A percentile compares a stretch with the other conserved stretches of the same genome.
These are phyloP conservation scores for Trogon surrucura DNA, from an alignment of 2,113 vertebrate species.

Conservation along the genomic window DNA sequence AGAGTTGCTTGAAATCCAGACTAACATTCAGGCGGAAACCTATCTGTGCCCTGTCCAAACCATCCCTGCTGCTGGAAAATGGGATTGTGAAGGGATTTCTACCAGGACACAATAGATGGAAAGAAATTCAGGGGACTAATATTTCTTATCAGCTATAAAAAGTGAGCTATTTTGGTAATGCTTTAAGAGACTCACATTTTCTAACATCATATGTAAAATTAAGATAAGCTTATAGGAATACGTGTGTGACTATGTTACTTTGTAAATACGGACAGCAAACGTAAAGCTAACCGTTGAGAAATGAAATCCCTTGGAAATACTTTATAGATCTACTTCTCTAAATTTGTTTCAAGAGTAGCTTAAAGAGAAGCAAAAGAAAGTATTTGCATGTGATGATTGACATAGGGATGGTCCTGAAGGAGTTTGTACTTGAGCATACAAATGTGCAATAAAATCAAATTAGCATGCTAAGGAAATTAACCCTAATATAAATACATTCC, in stretches of 20 bases:
- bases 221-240: constrained; percentile 2
- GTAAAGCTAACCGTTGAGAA: neutral
- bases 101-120: neutral
- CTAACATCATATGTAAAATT: constrained; percentile 21
- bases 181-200: neutral
- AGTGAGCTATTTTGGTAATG: neutral
- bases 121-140: neutral
- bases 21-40: neutral
- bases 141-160: constrained; percentile 11
- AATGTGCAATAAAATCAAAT: constrained; percentile 61
- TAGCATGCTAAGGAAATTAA: constrained; percentile 48
- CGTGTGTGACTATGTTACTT: neutral
- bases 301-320: neutral
- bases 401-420: constrained; percentile 2
- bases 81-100: neutral
- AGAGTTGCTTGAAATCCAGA: neutral
- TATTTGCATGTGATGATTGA: constrained; percentile 36
- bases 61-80: neutral
- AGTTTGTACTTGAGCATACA: constrained; percentile 35
- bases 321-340: neutral
- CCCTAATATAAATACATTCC: constrained; percentile 37
- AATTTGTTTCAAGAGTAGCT: constrained; percentile 12
- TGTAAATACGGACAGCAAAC: neutral
- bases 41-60: neutral
- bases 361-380: neutral